Base-by-base conservation (phyloP, 2,888 invertebrate species). In the Atherix ibis region DNA sequence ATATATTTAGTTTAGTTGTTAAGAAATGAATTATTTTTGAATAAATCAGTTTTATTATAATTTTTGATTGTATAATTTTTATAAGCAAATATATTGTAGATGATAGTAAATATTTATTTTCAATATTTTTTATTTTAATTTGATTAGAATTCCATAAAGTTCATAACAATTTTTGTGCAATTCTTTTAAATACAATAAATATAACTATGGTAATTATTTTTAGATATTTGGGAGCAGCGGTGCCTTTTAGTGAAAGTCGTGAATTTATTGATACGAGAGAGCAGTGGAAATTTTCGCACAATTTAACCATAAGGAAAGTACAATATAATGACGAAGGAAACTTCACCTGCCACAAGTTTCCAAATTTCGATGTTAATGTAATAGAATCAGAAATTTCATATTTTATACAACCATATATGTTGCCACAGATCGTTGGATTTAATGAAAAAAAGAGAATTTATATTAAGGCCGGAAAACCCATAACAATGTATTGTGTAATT, bases 261-360 rank as follows among this genome's bases (percentile, higher is more conserved):
- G 30, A 35, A 10, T 40, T 38, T 25, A 24, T 36, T 14, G 38
- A 40, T n/a, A 29, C 19, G 13, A 24, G 29, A 3, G 40, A 36
- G 14, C 14, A 31, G 5, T 27, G 26, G 5, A 29, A 27, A 24
- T 14, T 24, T 13, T 27, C 34, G 9, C 33, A 40, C 25, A 37
- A 36, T 38, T 53, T 74, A 29, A 64, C 65, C 38, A 65, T 75
- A 41, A 53, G 62, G 27, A 60, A 65, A 45, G 63, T 71, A 15
- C 65, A 64, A 45, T 60, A 69, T 37, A 58, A 63, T 34, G 73
- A 75, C 50, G 63, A 63, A 32, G 75, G 74, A 16, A 66, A 67
- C 48, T 75, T 73, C 47, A 66, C 66, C 1, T 76, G 76, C 48
- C 63, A 62, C 47, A 32, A 12, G 28, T 44, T 27, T 65, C 65